Base-by-base conservation (phyloP, 2,797 vertebrate species). In the Anolis apletophallus region DNA sequence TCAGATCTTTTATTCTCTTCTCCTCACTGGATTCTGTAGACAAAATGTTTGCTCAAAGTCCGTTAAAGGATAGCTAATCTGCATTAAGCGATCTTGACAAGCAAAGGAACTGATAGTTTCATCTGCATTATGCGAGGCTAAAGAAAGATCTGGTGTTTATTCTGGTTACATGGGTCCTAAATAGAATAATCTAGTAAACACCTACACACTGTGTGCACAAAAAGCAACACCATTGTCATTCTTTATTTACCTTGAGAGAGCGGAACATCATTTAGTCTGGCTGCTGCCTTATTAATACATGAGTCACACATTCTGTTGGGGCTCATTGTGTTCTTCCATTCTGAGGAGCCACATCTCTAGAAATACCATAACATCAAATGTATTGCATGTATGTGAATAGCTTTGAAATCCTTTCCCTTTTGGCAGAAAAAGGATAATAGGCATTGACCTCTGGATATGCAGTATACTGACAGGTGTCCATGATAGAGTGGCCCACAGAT, bases 221-320 rank as follows among this genome's bases (percentile, higher is more conserved):
- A 52, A 82, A 83, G 29, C 34, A 9, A 46, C 3, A 0, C 36
- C 6, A 16, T 26, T 34, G 1, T 81, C 90, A 61, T 68, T 88
- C 0, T 79, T 88, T 57, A 5, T 40, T 32, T 84, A 59, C 74
- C 67, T 78, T 46, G 73, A 79, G 46, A 79, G 46, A 46, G 36
- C 34, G 83, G 55, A 73, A 79, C 52, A 80, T 79, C 81, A 77
- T 75, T 73, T 55, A 21, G 0, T 0, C 80, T 86, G 52, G 17
- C 40, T 73, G 52, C 23, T 1, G 11, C 73, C 14, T 87, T 73
- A 3, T 77, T 72, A 52, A 83, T 55, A 55, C 68, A 73, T 87
- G 86, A 87, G 57, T 83, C 81, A 83, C 68, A 81, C 61, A 72
- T 88, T 90, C 13, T 84, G 81, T 80, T 86, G 16, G 57, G 0